phyloP scores from a whole-genome alignment of 1,140 invertebrate genomes.

The Pachypsylla venusta region DNA sequence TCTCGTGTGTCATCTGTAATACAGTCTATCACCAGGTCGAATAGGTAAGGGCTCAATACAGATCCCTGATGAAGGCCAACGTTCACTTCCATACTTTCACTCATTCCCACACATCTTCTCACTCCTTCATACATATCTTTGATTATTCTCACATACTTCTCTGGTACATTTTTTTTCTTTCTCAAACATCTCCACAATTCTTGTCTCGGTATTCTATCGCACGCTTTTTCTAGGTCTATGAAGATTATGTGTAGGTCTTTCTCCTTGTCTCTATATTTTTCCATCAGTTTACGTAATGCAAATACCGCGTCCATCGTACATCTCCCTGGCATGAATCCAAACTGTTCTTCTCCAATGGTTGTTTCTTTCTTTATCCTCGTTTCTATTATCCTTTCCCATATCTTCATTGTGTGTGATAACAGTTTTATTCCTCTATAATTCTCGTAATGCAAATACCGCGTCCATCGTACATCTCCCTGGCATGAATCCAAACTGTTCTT shows the following conservation, averaged over 20 bases:
- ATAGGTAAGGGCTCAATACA: background rate
- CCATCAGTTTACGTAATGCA: background rate
- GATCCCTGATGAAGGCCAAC: background rate
- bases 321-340: background rate
- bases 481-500: no score
- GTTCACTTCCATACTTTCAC: background rate
- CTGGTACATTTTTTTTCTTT: background rate
- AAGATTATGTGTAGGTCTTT: no score
- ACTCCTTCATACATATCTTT: background rate
- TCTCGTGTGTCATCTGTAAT: background rate
- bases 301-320: background rate
- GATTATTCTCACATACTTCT: background rate
- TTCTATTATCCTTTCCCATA: constrained; percentile 7
- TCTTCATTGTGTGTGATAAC: constrained; percentile 13
- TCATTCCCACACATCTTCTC: constrained; percentile 1
- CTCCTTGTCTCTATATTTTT: no score
- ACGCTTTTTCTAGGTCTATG: constrained; percentile 12
- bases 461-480: no score
- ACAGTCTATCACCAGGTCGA: background rate
- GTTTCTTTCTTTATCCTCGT: background rate
- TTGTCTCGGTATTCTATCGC: constrained; percentile 5
- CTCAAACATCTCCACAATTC: constrained; percentile 7
- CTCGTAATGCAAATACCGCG: no score
- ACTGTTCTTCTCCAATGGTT: background rate
- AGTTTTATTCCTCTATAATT: constrained; percentile 13